phyloP scores from a whole-genome alignment of 2,888 invertebrate genomes.

The Lampropteryx suffumata region DNA sequence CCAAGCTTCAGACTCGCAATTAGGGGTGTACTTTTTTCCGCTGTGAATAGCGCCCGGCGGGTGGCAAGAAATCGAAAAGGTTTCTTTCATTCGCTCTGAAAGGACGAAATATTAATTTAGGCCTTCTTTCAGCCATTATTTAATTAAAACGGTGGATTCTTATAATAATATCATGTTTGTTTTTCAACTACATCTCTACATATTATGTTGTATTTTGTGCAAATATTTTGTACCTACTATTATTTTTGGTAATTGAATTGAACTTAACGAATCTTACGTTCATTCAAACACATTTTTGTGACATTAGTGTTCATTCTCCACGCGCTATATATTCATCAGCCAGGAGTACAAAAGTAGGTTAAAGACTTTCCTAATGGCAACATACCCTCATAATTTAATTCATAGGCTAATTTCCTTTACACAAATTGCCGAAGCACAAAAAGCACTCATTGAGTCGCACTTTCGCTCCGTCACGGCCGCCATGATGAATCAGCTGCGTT shows the following conservation, averaged over 20 bases:
- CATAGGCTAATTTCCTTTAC: slow-evolving; percentile 29
- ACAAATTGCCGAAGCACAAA: slow-evolving; percentile 32
- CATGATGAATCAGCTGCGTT: slow-evolving; percentile 40
- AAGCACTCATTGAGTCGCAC: slow-evolving; percentile 33
- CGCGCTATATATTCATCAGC: not conserved
- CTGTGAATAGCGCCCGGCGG: slow-evolving; percentile 47
- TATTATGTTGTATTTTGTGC: too few species aligned
- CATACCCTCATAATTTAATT: slow-evolving; percentile 17
- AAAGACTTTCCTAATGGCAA: slow-evolving; percentile 14
- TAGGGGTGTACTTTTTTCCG: slow-evolving; percentile 54
- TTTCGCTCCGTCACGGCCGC: slow-evolving; percentile 34
- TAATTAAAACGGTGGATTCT: slow-evolving; percentile 12
- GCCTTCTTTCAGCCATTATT: slow-evolving; percentile 20
- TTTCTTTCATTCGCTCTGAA: slow-evolving; percentile 51
- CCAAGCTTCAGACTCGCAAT: slow-evolving; percentile 50
- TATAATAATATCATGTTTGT: too few species aligned
- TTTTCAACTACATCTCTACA: too few species aligned
- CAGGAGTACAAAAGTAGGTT: not conserved
- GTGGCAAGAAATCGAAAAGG: slow-evolving; percentile 53
- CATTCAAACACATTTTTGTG: too few species aligned
- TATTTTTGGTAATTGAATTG: too few species aligned
- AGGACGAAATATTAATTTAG: slow-evolving; percentile 28
- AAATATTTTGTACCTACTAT: too few species aligned
- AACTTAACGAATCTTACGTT: too few species aligned
- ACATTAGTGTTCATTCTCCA: not conserved